Conservation (phyloP, 2,888 invertebrate genomes). For the Cantharis lateralis region DNA sequence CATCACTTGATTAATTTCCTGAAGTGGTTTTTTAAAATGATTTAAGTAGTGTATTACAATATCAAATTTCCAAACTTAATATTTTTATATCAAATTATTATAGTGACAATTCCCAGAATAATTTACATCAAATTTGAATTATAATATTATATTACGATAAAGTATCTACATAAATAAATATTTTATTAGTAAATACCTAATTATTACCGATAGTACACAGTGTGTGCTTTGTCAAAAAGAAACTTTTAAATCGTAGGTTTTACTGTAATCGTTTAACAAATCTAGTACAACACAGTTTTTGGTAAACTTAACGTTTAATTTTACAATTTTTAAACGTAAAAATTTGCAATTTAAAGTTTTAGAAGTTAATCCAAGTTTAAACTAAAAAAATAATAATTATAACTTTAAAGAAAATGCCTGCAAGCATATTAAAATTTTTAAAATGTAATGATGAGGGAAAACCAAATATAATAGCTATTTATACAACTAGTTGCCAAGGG, state of each 20-base stretch:
- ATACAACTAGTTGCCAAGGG: too few species aligned
- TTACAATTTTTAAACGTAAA: neutral
- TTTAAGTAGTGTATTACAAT: neutral
- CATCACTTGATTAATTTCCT: neutral
- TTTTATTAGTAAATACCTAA: neutral
- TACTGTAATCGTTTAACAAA: neutral
- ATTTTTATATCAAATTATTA: neutral
- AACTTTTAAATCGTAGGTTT: neutral
- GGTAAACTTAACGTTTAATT: neutral
- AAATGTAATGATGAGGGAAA: neutral
- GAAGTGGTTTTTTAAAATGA: neutral
- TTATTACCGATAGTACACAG: neutral
- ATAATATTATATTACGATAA: neutral
- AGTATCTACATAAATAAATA: neutral
- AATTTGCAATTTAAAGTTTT: neutral
- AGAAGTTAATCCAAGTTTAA: neutral
- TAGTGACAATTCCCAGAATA: neutral
- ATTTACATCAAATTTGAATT: neutral
- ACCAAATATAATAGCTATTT: too few species aligned
- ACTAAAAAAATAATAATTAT: neutral
- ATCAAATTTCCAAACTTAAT: neutral
- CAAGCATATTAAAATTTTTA: neutral
- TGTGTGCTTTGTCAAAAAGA: neutral
- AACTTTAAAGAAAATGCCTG: neutral
- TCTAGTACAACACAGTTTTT: neutral